Percentiles rank a stretch among this genome's conserved stretches.
These are phyloP conservation scores for Orchesella cincta DNA, from an alignment of 1,140 invertebrate species.

Conservation along the genomic window DNA sequence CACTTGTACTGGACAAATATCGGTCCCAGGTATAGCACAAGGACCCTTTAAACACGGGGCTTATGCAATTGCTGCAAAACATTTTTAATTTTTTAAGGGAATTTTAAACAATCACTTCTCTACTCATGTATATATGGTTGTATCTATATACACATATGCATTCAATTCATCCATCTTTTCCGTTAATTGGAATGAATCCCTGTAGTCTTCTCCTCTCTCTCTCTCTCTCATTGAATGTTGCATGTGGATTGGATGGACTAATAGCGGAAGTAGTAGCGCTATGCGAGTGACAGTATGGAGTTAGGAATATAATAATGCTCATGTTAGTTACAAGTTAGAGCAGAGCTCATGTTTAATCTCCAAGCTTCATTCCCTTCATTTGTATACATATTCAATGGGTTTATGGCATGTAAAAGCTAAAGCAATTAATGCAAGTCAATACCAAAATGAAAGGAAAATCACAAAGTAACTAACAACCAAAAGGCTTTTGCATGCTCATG, in stretches of 20 bases:
- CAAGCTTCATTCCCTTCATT: slow-evolving; percentile 7
- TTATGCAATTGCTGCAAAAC: too few relatives aligned
- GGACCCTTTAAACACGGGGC: too few relatives aligned
- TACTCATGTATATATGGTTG: too few relatives aligned
- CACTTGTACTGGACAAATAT: too few relatives aligned
- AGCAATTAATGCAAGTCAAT: slow-evolving; percentile 14
- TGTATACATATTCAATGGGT: slow-evolving; percentile 14
- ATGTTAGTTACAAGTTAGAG: neutral
- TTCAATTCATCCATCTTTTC: too few relatives aligned
- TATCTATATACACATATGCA: too few relatives aligned
- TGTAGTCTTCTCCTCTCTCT: neutral
- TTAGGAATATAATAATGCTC: neutral
- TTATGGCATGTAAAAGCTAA: slow-evolving; percentile 2
- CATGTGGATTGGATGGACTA: neutral
- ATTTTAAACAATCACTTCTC: too few relatives aligned
- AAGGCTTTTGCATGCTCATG: neutral
- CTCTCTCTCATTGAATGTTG: neutral
- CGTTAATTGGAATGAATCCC: slow-evolving; percentile 16
- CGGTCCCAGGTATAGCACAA: too few relatives aligned
- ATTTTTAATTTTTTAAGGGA: too few relatives aligned
- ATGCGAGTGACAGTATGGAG: neutral
- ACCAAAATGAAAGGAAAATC: slow-evolving; percentile 14
- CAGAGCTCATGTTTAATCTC: neutral
- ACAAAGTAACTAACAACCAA: neutral
- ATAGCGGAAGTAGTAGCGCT: slow-evolving; percentile 3